Base-by-base conservation (phyloP, 2,888 invertebrate genomes). In the Drosophila gaucha region DNA sequence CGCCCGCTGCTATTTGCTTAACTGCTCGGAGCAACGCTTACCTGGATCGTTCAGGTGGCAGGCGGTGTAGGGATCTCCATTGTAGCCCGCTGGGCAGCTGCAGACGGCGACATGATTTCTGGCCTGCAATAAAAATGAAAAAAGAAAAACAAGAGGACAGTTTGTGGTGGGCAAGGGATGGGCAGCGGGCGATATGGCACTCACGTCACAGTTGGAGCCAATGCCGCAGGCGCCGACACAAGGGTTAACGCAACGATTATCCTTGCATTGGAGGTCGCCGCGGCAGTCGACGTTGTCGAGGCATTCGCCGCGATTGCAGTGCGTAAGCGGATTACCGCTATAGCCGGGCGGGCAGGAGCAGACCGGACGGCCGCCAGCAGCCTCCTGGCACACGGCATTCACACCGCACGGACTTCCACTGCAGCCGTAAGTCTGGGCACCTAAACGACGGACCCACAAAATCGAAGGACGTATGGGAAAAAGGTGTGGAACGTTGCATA, bases 291-390 rank as follows among this genome's bases (percentile, higher is more conserved):
- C 93, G 90, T 96, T 95, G 54, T 95, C 96, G 93, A 94, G 91
- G 87, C 96, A 96, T 88, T 96, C 96, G 49, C 95, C 95, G 73
- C 94, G 94, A 82, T 94, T 93, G 90, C 97, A 97, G 76, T 94
- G 93, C 1, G 93, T 92, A 64, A 96, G 92, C 0, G 97, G 96
- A 91, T 97, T 96, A 28, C 97, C 97, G 74, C 95, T 95, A 90
- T 96, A 94, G 1, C 96, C 95, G 9, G 96, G 94, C 72, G 96
- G 93, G 82, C 96, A 96, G 22, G 96, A 95, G 89, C 96, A 96
- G 6, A 96, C 96, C 0, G 96, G 95, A 52, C 96, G 93, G 69
- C 95, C 95, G 71, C 94, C 95, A 72, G 93, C 92, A 66, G 93
- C 91, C 68, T 92, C 91, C 67, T 94, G 94, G 85, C 95, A 95